Base-by-base conservation (phyloP, 2,113 vertebrate genomes). In the Brachyhypopomus occidentalis region DNA sequence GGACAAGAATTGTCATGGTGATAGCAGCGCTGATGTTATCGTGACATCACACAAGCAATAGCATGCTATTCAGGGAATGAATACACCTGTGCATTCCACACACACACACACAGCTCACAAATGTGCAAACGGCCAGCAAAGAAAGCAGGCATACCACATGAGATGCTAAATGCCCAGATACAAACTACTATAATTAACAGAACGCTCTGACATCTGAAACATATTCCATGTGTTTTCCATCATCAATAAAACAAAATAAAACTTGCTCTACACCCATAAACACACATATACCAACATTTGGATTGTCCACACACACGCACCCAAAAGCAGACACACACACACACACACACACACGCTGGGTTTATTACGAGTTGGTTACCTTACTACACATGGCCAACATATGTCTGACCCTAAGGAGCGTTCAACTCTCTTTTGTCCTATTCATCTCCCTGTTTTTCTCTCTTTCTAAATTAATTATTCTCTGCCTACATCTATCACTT, bases 331-430 rank as follows among this genome's bases (percentile, higher is more conserved):
- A 64, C 78, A 77, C 45, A 76, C n/a, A 73, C 30, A 48, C 19
- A 69, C 6, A 78, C 48, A 67, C 30, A 72, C 52, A 63, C 55
- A 72, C 9, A 60, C 25, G 55, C 75, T 27, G 2, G 5, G 20
- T 20, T 79, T 59, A 9, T 30, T 56, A 25, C 71, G 25, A 55
- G 72, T 36, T 23, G 38, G 74, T 38, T 72, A 66, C 55, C 5
- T 52, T 60, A 17, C 66, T 72, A 88, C 89, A 91, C 80, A 87
- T 91, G 88, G 88, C 67, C 75, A 81, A 81, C 90, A 91, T 80
- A 86, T 91, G 91, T 38, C 79, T 72, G 62, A 76, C 81, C 84
- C 76, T 52, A 70, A 78, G 64, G 77, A 74, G 84, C 71, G 41
- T 38, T 71, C 38, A 72, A 45, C 70, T 75, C 67, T 78, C 45